Evolutionary conservation across 2,888 invertebrate genomes (phyloP).

Genomic region (Pyrocoelia pectoralis): DNA sequence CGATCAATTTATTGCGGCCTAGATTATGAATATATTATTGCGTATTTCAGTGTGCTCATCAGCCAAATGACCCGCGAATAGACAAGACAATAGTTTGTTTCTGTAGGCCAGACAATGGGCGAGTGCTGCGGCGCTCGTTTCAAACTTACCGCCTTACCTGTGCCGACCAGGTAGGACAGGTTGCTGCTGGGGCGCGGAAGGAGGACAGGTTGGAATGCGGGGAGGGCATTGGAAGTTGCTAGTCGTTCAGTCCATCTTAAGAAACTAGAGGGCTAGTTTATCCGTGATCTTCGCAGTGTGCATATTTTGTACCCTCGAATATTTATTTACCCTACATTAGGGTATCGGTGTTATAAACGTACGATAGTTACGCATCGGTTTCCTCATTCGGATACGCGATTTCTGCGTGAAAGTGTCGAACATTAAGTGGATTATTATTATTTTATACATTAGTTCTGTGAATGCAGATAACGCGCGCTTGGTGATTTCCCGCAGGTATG

Average conservation of each 20-base stretch:
- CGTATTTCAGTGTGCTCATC: conserved; percentile 54
- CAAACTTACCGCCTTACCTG: conserved; percentile 55
- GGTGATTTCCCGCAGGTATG: conserved; percentile 50
- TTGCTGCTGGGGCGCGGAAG: conserved; percentile 55
- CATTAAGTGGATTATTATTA: conserved; percentile 31
- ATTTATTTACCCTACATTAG: conserved; percentile 19
- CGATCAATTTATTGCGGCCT: conserved; percentile 48
- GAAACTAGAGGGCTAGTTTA: conserved; percentile 50
- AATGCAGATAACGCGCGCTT: conserved; percentile 41
- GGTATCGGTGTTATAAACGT: conserved; percentile 14
- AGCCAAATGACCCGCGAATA: conserved; percentile 53
- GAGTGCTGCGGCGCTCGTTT: conserved; percentile 46
- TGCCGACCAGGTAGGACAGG: conserved; percentile 51
- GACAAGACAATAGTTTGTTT: conserved; percentile 59
- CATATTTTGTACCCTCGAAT: conserved; percentile 23
- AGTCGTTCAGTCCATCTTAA: conserved; percentile 57
- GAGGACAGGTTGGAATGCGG: conserved; percentile 59
- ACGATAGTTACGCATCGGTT: conserved; percentile 9
- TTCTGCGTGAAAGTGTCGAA: conserved; percentile 15
- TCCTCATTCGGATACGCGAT: conserved; percentile 11
- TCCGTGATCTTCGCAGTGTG: conserved; percentile 20
- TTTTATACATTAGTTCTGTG: conserved; percentile 43
- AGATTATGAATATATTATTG: conserved; percentile 55
- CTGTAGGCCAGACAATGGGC: conserved; percentile 56
- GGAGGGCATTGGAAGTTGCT: conserved; percentile 56